A percentile compares a stretch with the other conserved stretches of the same genome.
phyloP scores from a whole-genome alignment of 2,888 invertebrate species.

The Pristionchus fissidentatus region DNA sequence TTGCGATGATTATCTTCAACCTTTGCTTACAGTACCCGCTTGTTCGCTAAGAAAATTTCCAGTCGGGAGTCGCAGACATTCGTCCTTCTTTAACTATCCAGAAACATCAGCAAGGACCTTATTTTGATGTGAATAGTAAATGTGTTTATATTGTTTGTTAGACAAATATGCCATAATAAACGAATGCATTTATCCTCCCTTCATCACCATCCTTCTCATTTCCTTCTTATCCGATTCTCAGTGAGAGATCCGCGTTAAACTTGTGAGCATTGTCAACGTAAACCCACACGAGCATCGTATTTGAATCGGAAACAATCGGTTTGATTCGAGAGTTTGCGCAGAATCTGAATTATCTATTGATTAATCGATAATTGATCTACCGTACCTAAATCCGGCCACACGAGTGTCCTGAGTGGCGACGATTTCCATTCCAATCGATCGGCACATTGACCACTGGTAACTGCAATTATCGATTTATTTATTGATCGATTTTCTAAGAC shows the following conservation, averaged over 20 bases:
- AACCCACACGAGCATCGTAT: slow-evolving; percentile 10
- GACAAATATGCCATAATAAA: no score
- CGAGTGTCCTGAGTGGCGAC: neutral
- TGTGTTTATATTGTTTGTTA: no score
- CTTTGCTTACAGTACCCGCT: no score
- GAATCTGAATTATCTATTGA: neutral
- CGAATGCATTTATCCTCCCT: neutral
- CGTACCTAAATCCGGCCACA: slow-evolving; percentile 5
- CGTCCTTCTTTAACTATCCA: no score
- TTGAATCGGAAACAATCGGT: neutral
- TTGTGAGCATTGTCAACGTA: neutral
- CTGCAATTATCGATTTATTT: neutral
- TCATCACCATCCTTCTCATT: neutral
- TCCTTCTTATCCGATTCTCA: neutral
- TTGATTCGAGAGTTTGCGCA: slow-evolving; percentile 17
- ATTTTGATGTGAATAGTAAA: no score
- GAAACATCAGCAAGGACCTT: no score
- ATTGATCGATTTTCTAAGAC: neutral
- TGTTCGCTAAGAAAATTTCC: no score
- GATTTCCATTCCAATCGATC: slow-evolving; percentile 10
- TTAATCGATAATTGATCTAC: neutral
- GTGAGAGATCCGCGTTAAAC: slow-evolving; percentile 11
- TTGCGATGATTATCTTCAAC: no score
- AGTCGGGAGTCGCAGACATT: no score
- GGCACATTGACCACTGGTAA: slow-evolving; percentile 31